These are phyloP conservation scores for Drosophila mayri DNA, from an alignment of 1,140 invertebrate species.

Conservation along the genomic window DNA sequence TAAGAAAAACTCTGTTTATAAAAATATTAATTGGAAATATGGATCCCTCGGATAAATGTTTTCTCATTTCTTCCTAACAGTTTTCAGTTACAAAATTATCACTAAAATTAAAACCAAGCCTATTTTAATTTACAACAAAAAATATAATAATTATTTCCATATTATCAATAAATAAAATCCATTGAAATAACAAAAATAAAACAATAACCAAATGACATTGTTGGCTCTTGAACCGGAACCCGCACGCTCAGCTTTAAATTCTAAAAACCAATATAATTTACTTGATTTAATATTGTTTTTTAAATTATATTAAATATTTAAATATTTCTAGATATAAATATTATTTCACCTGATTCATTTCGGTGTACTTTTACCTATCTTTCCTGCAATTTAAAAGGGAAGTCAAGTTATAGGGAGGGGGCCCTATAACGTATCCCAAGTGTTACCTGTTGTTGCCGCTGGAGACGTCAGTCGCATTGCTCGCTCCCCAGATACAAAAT, in stretches of 20 bases:
- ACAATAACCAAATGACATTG: constrained; percentile 9
- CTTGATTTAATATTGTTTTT: neutral
- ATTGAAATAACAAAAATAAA: neutral
- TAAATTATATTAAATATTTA: neutral
- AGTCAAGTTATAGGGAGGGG: constrained; percentile 9
- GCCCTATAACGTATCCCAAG: constrained; percentile 41
- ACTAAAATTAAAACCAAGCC: neutral
- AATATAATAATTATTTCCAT: neutral
- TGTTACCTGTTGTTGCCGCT: constrained; percentile 43
- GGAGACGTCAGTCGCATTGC: constrained; percentile 15
- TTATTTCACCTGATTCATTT: neutral
- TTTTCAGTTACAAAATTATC: neutral
- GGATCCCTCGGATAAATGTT: neutral
- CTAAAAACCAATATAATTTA: neutral
- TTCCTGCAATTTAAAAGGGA: constrained; percentile 26
- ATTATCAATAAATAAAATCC: too few species aligned
- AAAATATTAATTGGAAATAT: neutral
- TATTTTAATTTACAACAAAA: neutral
- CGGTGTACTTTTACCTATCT: neutral
- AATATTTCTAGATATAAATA: neutral
- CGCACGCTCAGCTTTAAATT: neutral
- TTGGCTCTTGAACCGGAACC: constrained; percentile 15
- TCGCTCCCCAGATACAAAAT: constrained; percentile 2
- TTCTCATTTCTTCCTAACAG: neutral
- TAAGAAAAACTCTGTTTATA: neutral